Evolutionary conservation across 2,888 invertebrate genomes (phyloP).

Genomic region (Proisotoma minuta): DNA sequence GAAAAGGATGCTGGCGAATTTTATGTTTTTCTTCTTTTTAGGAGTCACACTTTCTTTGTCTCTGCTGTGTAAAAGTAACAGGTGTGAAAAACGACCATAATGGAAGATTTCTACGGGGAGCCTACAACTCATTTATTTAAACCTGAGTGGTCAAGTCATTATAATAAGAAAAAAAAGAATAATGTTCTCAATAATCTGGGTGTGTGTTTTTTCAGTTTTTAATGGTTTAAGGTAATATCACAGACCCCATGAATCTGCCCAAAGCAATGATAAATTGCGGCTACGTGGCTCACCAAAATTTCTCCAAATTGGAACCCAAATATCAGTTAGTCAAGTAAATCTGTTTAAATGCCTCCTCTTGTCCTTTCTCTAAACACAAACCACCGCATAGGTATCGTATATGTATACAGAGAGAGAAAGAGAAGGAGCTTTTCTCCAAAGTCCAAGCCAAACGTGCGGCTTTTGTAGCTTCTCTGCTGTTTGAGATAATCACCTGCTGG

Average conservation of each 20-base stretch:
- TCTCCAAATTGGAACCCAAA: slow-evolving; percentile 28
- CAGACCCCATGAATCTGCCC: not conserved
- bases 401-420: too few species aligned
- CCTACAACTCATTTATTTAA: too few species aligned
- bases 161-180: too few species aligned
- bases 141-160: too few species aligned
- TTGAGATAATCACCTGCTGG: slow-evolving; percentile 28
- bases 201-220: too few species aligned
- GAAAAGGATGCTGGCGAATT: not conserved
- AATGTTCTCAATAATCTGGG: too few species aligned
- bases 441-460: too few species aligned
- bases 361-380: too few species aligned
- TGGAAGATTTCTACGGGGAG: slow-evolving; percentile 35
- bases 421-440: too few species aligned
- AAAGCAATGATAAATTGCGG: slow-evolving; percentile 33
- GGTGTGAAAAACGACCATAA: slow-evolving; percentile 38
- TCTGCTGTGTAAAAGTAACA: slow-evolving; percentile 28
- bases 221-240: too few species aligned
- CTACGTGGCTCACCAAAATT: slow-evolving; percentile 37
- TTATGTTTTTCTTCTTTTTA: not conserved
- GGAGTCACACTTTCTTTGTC: not conserved
- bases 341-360: slow-evolving; percentile 7
- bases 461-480: too few species aligned
- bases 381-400: too few species aligned
- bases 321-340: slow-evolving; percentile 15